Conservation (phyloP, 2,797 vertebrate species). For the Hydrophis major region DNA sequence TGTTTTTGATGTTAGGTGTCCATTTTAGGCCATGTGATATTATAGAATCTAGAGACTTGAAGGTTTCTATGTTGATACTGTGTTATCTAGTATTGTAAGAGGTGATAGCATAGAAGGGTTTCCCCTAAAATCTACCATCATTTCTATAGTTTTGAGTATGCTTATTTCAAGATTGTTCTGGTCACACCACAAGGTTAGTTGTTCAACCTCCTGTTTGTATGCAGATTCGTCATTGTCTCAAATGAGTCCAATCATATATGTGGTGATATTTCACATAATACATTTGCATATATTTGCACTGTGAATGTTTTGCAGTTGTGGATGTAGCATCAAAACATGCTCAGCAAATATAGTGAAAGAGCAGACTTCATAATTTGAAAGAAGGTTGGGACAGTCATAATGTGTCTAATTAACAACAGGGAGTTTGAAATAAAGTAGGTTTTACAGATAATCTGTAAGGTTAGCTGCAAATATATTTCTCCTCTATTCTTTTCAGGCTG, state of each 20-base stretch:
- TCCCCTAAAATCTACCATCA: background rate
- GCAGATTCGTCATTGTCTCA: too few species aligned
- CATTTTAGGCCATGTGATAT: background rate
- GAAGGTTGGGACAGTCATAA: background rate
- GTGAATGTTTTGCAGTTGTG: slow-evolving; percentile 40
- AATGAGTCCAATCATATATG: background rate
- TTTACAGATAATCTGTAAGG: background rate
- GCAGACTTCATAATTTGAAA: slow-evolving; percentile 14
- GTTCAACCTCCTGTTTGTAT: too few species aligned
- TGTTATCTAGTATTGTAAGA: background rate
- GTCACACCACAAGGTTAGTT: too few species aligned
- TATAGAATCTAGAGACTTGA: background rate
- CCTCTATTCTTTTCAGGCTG: background rate
- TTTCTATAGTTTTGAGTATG: background rate
- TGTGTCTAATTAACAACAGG: background rate
- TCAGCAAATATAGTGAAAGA: slow-evolving; percentile 39
- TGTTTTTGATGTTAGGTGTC: background rate
- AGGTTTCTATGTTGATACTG: background rate
- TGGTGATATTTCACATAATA: slow-evolving; percentile 47
- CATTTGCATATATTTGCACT: slow-evolving; percentile 48
- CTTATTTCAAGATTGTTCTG: background rate
- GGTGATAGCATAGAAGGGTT: background rate
- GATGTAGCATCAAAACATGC: slow-evolving; percentile 45
- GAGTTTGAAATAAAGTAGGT: background rate
- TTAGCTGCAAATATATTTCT: background rate